Evolutionary conservation across 1,140 invertebrate species (phyloP).

Genomic region (Diabrotica undecimpunctata): DNA sequence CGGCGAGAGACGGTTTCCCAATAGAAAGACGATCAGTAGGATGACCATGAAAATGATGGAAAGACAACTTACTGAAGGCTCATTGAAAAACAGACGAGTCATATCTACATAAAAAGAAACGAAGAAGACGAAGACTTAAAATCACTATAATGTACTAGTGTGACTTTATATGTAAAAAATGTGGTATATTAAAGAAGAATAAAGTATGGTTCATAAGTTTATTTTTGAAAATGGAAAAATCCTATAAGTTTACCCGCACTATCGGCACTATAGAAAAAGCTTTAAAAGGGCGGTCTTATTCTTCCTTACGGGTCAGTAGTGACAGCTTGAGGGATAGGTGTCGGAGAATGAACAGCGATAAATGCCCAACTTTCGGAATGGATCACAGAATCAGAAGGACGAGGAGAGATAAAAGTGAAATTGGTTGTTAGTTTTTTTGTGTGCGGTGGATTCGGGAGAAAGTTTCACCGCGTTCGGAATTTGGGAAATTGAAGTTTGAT

Average conservation of each 20-base stretch:
- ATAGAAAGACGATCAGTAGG: no score
- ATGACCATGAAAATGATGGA: no score
- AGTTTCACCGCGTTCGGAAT: neutral
- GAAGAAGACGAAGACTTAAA: no score
- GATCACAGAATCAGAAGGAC: neutral
- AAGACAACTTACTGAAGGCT: no score
- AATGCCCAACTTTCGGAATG: neutral
- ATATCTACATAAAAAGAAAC: no score
- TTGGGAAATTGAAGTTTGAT: neutral
- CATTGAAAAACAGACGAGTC: no score
- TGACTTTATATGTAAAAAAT: no score
- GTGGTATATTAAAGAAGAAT: no score
- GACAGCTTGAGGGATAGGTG: slow-evolving; percentile 4
- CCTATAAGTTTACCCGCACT: neutral
- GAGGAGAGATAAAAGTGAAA: slow-evolving; percentile 2
- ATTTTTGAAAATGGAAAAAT: no score
- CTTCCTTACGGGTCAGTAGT: neutral
- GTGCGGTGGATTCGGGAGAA: slow-evolving; percentile 1
- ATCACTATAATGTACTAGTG: no score
- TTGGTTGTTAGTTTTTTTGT: slow-evolving; percentile 3
- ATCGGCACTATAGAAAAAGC: neutral
- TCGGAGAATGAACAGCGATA: neutral
- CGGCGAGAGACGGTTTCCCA: no score
- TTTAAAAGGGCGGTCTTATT: slow-evolving; percentile 2
- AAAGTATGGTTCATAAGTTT: no score